Base-by-base conservation (phyloP, 2,113 vertebrate species). In the Leucopsar rothschildi region DNA sequence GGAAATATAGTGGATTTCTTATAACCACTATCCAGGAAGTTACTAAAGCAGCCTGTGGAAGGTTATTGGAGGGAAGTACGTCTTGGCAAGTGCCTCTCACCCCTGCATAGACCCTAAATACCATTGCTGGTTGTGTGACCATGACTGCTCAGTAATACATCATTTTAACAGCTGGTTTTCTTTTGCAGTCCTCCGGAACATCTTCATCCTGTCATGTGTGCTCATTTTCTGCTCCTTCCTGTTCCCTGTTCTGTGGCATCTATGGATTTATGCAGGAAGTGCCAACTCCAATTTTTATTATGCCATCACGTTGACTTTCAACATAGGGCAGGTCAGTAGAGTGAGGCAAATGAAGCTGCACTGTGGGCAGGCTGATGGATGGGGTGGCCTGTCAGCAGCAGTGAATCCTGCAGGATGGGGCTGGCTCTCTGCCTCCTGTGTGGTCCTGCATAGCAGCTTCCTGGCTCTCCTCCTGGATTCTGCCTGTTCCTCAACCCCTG, bases 241-340 rank as follows among this genome's bases (percentile, higher is more conserved):
- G n/a, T 99, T 99, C 83, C 99, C 99, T 0, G 99, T 99, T 12
- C 98, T 99, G 70, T 99, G 99, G 99, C 99, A 99, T 95, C 99
- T 99, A 13, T 99, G 99, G 99, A 99, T 99, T 97, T 99, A 99
- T 21, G 98, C 99, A 25, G 99, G 99, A 97, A 99, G 99, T 93
- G 99, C 99, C 98, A 99, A 99, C 97, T 99, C 99, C 91, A 99
- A 99, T 96, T 99, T 99, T 98, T 99, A 99, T 97, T 99, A 99
- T 53, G 99, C 99, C 98, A 99, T 99, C 96, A 99, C 99, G 0
- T 95, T 99, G 96, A 98, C 99, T 70, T 99, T 99, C 97, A 99
- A 99, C 29, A 95, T 99, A 69, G 99, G 99, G 14, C 99, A 99
- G 99, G 99, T 99, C 78, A 97, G 98, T 92, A 79, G 75, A 64